Percentiles rank a stretch among this genome's conserved stretches.
These are phyloP conservation scores for Callorhinus ursinus DNA, from an alignment of 2,113 vertebrate species.

Conservation along the genomic window DNA sequence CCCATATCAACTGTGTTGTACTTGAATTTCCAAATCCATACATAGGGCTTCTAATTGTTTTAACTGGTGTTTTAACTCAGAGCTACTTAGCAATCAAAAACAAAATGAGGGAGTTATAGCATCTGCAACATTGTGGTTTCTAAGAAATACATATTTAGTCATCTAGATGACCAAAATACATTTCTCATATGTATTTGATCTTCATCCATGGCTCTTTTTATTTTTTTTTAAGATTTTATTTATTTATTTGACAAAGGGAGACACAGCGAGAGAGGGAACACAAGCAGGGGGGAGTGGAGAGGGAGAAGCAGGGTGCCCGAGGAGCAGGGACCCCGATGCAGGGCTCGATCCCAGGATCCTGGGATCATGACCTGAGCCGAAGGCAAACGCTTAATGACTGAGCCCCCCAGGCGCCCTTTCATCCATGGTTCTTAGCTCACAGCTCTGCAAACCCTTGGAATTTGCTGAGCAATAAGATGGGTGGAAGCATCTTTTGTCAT, in stretches of 20 bases:
- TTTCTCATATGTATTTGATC: background rate
- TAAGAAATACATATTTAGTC: background rate
- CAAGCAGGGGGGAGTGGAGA: no score
- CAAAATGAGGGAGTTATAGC: background rate
- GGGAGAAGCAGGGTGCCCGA: no score
- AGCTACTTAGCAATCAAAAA: background rate
- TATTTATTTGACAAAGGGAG: no score
- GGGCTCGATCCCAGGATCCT: no score
- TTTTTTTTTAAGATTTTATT: no score
- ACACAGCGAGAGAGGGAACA: no score
- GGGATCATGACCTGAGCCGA: no score
- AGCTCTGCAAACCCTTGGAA: background rate
- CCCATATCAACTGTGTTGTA: no score
- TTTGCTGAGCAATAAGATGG: background rate
- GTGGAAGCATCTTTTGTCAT: background rate
- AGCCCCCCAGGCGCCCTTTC: background rate
- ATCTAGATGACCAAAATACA: background rate
- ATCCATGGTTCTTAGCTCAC: background rate
- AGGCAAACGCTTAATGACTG: no score
- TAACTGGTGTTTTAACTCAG: background rate
- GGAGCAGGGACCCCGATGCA: no score
- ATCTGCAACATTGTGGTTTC: background rate
- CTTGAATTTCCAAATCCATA: background rate
- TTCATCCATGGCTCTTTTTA: background rate
- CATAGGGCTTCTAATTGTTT: background rate